Conservation (phyloP, 2,797 vertebrate genomes). For the Dallia pectoralis region DNA sequence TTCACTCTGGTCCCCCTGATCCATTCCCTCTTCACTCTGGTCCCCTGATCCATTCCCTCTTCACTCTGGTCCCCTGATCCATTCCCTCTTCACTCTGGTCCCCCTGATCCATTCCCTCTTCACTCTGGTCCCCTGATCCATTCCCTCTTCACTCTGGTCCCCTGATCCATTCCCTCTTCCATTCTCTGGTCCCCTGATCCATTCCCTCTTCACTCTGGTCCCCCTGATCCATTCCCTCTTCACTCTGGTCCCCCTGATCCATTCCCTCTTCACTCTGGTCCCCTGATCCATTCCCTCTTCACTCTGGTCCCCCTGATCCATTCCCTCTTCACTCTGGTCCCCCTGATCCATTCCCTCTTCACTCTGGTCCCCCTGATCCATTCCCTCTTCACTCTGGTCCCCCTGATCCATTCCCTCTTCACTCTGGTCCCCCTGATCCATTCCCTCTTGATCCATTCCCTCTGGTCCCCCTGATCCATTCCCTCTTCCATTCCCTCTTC, state of each 20-base stretch:
- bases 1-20: background rate
- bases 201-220: background rate
- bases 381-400: no score
- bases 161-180: background rate
- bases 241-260: background rate
- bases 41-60: background rate
- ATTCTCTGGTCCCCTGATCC: background rate
- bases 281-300: background rate
- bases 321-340: no score
- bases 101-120: no score
- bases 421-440: background rate
- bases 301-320: background rate
- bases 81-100: background rate
- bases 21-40: no score
- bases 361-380: background rate
- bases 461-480: background rate
- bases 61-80: background rate
- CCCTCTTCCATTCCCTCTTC: background rate
- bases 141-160: background rate
- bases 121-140: no score
- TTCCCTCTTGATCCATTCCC: background rate
- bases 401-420: background rate
- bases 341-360: background rate
- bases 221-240: background rate
- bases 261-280: no score